Percentiles rank a stretch among this genome's conserved stretches.
These are phyloP conservation scores for Drosophila neocordata DNA, from an alignment of 1,140 invertebrate genomes.

Conservation along the genomic window DNA sequence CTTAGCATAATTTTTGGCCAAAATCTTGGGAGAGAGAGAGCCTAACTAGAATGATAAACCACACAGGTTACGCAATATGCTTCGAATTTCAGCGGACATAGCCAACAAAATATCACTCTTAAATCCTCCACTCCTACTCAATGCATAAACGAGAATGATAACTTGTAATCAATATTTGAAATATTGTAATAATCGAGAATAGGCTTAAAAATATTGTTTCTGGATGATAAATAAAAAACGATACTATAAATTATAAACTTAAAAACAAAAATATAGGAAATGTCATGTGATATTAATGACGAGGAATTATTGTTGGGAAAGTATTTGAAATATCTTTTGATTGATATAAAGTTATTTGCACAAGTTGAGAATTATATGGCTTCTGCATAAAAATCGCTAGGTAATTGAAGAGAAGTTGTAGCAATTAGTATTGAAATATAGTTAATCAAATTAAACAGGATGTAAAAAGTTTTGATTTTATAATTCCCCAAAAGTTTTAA, in stretches of 20 bases:
- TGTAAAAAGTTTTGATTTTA: too few relatives aligned
- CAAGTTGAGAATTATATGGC: too few relatives aligned
- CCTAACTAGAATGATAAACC: constrained; percentile 21
- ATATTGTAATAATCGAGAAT: constrained; percentile 79
- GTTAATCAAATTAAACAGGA: too few relatives aligned
- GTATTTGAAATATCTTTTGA: too few relatives aligned
- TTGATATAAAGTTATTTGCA: too few relatives aligned
- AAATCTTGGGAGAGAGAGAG: constrained; percentile 67
- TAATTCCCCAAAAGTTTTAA: too few relatives aligned
- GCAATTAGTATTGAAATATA: too few relatives aligned
- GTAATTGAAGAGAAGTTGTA: too few relatives aligned
- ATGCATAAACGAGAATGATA: constrained; percentile 12
- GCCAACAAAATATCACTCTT: constrained; percentile 6
- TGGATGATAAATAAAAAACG: constrained; percentile 72
- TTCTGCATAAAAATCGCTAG: too few relatives aligned
- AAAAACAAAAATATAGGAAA: neutral
- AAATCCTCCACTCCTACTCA: constrained; percentile 31
- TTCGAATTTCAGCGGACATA: constrained; percentile 66
- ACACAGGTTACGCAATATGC: constrained; percentile 21
- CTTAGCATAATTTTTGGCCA: constrained; percentile 10
- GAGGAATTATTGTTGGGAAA: neutral
- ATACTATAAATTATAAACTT: constrained; percentile 69
- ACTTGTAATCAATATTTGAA: constrained; percentile 68
- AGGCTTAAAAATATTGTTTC: constrained; percentile 66
- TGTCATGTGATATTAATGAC: neutral